Base-by-base conservation (phyloP, 2,113 vertebrate genomes). In the Urocolius indicus region DNA sequence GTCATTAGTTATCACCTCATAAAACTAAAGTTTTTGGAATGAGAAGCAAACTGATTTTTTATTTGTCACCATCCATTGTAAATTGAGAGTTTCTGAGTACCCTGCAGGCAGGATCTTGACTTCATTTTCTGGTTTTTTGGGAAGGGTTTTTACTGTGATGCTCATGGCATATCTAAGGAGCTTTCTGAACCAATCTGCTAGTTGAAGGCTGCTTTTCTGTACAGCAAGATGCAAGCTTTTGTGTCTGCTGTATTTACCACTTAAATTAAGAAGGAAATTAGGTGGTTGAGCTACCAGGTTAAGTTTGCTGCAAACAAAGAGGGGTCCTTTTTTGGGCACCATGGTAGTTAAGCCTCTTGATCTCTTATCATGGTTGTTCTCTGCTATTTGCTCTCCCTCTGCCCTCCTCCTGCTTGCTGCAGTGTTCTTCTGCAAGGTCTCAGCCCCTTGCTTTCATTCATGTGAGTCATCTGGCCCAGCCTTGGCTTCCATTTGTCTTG, bases 281-380 rank as follows among this genome's bases (percentile, higher is more conserved):
- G n/a, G 14, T 52, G 38, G n/a, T 41, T 74, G 61, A 89, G 23
- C 32, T 87, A 34, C 29, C 21, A 34, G 38, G 6, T 57, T 38
- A 61, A 61, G 34, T 15, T 36, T 61, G 23, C n/a, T 61, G 59
- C 22, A 15, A 36, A 36, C 22, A 24, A 36, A 59, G 34, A 21
- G 17, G 7, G 69, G 32, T 49, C 11, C 13, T 29, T 68, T 43
- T 89, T 84, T 34, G 43, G 9, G 41, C n/a, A 66, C 11, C 0
- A 0, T 46, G 59, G 46, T 55, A 54, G 17, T n/a, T 45, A 62
- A 61, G 34, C 26, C 24, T 45, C 54, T 6, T 1, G 2, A 16
- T 69, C 51, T 69, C 65, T 84, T 87, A 30, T 61, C 21, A 11
- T 5, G 19, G 29, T 38, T 38, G 45, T 62, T 71, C 23, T 49